These are phyloP conservation scores for Gadus macrocephalus DNA, from an alignment of 2,113 vertebrate genomes.

Conservation along the genomic window DNA sequence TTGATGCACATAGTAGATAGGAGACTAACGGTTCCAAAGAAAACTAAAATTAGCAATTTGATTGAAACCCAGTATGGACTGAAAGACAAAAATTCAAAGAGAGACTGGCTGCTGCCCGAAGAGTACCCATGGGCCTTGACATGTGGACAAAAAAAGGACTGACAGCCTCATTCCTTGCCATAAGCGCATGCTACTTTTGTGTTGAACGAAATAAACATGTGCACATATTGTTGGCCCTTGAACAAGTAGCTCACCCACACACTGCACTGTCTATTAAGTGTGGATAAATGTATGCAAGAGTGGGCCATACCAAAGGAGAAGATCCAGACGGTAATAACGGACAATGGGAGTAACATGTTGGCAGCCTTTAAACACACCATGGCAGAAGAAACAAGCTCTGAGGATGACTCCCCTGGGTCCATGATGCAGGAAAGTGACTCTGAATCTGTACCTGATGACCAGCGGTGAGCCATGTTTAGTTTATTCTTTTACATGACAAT, in stretches of 20 bases:
- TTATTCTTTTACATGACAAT: not conserved
- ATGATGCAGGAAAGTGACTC: not conserved
- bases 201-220: not conserved
- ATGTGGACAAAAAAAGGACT: slow-evolving; percentile 28
- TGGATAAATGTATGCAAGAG: slow-evolving; percentile 1
- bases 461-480: slow-evolving; percentile 1
- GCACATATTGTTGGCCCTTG: slow-evolving; percentile 4
- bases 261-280: not conserved
- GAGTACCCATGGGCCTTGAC: slow-evolving; percentile 19
- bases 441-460: not conserved
- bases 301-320: slow-evolving; percentile 1
- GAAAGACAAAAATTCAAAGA: slow-evolving; percentile 20
- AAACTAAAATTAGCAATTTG: not conserved
- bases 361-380: not conserved
- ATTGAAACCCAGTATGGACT: slow-evolving; percentile 13
- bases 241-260: not conserved
- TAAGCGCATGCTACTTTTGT: not conserved
- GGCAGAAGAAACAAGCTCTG: not conserved
- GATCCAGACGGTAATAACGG: not conserved
- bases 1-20: no score
- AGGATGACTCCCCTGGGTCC: slow-evolving; percentile 8
- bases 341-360: not conserved
- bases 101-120: slow-evolving; percentile 12
- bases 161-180: slow-evolving; percentile 15
- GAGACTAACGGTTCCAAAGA: no score